Conservation (phyloP, 2,113 vertebrate species). For the Grus americana region DNA sequence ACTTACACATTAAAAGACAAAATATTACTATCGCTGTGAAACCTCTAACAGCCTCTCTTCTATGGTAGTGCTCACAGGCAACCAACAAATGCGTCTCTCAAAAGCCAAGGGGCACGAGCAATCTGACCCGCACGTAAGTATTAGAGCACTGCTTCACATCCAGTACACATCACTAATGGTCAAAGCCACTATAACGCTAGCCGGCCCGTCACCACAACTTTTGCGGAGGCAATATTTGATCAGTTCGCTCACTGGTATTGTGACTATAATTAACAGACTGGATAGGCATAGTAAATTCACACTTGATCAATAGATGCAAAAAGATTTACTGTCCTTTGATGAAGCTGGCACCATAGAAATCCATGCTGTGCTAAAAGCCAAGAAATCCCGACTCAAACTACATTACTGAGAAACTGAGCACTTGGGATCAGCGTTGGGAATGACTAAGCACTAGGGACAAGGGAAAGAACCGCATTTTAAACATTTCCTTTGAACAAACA, state of each 20-base stretch:
- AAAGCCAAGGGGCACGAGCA: neutral
- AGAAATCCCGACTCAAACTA: neutral
- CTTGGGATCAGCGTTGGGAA: neutral
- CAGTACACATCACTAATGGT: neutral
- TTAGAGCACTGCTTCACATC: neutral
- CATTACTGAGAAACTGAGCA: neutral
- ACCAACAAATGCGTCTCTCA: neutral
- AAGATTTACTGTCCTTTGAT: neutral
- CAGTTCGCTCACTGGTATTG: neutral
- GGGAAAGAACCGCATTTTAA: neutral
- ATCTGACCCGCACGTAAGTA: neutral
- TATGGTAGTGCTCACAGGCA: accelerated
- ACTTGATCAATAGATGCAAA: neutral
- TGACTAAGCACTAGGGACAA: neutral
- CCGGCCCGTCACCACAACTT: neutral
- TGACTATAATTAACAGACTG: neutral
- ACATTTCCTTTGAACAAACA: neutral
- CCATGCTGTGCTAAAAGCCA: neutral
- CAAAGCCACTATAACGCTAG: neutral
- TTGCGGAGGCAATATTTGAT: neutral
- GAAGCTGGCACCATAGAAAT: neutral
- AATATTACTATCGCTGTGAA: neutral
- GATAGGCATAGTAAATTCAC: neutral
- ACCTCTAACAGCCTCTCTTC: neutral
- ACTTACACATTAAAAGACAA: neutral